Conservation (phyloP, 53 echinoderm and acorn worm genomes). For the Patiria pectinifera region DNA sequence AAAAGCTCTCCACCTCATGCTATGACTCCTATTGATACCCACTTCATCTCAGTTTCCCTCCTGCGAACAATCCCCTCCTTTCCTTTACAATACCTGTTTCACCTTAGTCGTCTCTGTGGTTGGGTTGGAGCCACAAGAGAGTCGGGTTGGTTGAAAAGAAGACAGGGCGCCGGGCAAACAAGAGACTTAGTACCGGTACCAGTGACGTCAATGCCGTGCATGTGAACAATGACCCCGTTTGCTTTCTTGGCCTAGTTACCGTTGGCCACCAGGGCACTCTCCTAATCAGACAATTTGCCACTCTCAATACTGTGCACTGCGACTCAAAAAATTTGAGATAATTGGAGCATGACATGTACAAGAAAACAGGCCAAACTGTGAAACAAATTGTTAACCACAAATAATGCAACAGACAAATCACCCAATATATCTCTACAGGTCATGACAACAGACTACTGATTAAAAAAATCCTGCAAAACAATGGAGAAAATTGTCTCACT, state of each 20-base stretch:
- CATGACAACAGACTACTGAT: no score
- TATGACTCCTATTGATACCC: background rate
- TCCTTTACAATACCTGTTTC: background rate
- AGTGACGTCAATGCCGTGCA: conserved; percentile 32
- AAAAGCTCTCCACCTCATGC: background rate
- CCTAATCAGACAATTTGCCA: background rate
- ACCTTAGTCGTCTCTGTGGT: background rate
- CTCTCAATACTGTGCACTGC: no score
- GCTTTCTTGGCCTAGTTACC: conserved; percentile 3
- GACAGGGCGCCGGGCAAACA: conserved; percentile 12
- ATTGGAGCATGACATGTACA: no score
- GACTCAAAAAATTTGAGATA: no score
- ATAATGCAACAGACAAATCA: no score
- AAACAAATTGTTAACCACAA: no score
- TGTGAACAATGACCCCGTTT: conserved; percentile 19
- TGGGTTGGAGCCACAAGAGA: background rate
- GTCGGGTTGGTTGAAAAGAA: background rate
- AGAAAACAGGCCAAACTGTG: no score
- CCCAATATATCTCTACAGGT: no score
- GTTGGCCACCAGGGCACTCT: background rate
- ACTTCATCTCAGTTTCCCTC: background rate
- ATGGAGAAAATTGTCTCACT: no score
- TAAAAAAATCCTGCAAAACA: no score
- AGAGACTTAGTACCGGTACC: background rate
- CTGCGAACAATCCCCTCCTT: background rate